Evolutionary conservation across 2,797 vertebrate genomes (phyloP).

Genomic region (Acridotheres tristis): DNA sequence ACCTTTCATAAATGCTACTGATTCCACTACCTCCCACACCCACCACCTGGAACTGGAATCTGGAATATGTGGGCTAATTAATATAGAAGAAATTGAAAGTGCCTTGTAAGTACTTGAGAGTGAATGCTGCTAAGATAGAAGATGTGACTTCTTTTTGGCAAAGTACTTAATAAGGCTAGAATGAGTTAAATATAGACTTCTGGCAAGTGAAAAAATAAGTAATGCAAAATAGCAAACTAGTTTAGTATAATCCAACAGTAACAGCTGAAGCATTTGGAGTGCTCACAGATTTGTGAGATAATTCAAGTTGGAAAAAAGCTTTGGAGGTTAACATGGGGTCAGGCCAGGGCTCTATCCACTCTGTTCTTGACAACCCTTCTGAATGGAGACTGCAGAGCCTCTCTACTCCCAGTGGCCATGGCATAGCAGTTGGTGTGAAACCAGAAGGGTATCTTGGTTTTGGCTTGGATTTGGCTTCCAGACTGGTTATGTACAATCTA

Average conservation of each 20-base stretch:
- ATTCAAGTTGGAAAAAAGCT: not conserved
- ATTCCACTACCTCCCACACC: not conserved
- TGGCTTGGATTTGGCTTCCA: not conserved
- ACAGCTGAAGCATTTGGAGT: not conserved
- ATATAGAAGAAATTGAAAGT: not conserved
- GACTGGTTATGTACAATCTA: not conserved
- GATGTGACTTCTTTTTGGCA: not conserved
- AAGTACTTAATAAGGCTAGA: not conserved
- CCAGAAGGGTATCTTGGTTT: not conserved
- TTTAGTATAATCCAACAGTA: not conserved
- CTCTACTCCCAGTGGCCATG: not conserved
- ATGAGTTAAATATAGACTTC: not conserved
- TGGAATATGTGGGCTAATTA: slow-evolving; percentile 9
- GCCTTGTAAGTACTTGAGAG: not conserved
- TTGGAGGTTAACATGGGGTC: not conserved
- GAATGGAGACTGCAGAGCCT: not conserved
- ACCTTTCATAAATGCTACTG: not conserved
- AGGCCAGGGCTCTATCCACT: not conserved
- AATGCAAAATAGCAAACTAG: not conserved
- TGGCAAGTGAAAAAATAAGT: not conserved
- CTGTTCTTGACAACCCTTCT: not conserved
- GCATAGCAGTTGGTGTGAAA: not conserved
- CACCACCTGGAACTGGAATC: not conserved
- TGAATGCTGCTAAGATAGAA: not conserved
- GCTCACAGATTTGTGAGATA: not conserved